Base-by-base conservation (phyloP, 2,797 vertebrate species). In the Lacerta bilineata region DNA sequence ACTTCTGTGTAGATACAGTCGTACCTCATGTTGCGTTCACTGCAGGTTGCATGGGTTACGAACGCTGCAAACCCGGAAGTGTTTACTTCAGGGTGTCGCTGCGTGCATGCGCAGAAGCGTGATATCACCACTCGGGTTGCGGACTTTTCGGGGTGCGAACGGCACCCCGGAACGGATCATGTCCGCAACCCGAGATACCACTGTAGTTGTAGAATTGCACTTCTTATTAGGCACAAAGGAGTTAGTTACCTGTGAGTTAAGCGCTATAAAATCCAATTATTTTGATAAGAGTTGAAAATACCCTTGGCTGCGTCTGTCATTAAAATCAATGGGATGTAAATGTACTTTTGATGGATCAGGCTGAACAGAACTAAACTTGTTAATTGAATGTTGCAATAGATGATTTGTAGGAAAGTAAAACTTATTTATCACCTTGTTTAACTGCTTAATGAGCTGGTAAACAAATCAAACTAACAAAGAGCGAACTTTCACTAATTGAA, bases 371-470 rank as follows among this genome's bases (percentile, higher is more conserved):
- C 50, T 36, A 46, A 15, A 17, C 36, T 84, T 74, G 23, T 23
- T 59, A 74, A 81, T 81, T 84, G 23, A 33, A 5, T 84, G 39
- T 74, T 87, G 18, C 17, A 82, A 87, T 8, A 68, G 80, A 75
- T 76, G 1, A 77, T 39, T 83, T 83, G 41, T 25, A 76, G 61
- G 29, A 88, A 77, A 55, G 1, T 39, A 80, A 39, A 8, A 39
- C 33, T 55, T 86, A 71, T 29, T 71, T 83, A 46, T 83, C 46
- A 50, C 36, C 7, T 43, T 66, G n/a, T 41, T 80, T 39, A 71
- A 79, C 43, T 72, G 66, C 66, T 87, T 71, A 59, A 83, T 77
- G 80, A 88, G n/a, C 13, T 83, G 59, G 39, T 68, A 3, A 83
- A 88, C 50, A 29, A 36, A 88, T 77, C n/a, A 76, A 88, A 82